Conservation (phyloP, 2,113 vertebrate species). For the Chaetorhynchus papuensis region DNA sequence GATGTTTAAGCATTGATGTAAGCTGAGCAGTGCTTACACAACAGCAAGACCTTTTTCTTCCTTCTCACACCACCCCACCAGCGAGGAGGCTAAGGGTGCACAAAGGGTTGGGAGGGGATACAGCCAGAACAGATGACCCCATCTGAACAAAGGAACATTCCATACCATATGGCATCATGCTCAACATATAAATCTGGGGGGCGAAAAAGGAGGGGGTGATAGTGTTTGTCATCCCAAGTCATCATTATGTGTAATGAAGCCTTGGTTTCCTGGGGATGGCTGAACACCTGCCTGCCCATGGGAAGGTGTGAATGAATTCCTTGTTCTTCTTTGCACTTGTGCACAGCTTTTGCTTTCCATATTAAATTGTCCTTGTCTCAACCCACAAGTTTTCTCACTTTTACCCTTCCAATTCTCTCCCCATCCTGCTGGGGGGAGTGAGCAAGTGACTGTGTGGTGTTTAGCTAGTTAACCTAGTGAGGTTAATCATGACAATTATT, state of each 20-base stretch:
- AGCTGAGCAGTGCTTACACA: background rate
- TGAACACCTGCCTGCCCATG: background rate
- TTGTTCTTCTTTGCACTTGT: background rate
- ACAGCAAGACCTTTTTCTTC: too few species aligned
- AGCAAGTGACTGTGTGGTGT: rapidly evolving
- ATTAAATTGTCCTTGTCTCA: background rate
- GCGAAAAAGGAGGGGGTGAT: background rate
- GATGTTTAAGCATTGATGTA: background rate
- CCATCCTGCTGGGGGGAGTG: rapidly evolving
- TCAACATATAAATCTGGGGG: background rate
- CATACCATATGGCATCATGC: too few species aligned
- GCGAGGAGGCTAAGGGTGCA: rapidly evolving
- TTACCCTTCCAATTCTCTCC: background rate
- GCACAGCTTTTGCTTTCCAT: background rate
- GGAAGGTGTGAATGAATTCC: background rate
- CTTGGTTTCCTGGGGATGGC: background rate
- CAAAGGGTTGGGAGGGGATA: background rate
- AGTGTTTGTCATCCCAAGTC: background rate
- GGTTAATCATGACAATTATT: background rate
- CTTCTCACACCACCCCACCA: too few species aligned
- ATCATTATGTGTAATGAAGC: background rate
- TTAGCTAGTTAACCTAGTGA: background rate
- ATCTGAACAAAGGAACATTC: background rate
- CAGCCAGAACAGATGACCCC: background rate
- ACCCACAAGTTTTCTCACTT: background rate